These are phyloP conservation scores for Copidosoma floridanum DNA, from an alignment of 1,140 invertebrate species.

Conservation along the genomic window DNA sequence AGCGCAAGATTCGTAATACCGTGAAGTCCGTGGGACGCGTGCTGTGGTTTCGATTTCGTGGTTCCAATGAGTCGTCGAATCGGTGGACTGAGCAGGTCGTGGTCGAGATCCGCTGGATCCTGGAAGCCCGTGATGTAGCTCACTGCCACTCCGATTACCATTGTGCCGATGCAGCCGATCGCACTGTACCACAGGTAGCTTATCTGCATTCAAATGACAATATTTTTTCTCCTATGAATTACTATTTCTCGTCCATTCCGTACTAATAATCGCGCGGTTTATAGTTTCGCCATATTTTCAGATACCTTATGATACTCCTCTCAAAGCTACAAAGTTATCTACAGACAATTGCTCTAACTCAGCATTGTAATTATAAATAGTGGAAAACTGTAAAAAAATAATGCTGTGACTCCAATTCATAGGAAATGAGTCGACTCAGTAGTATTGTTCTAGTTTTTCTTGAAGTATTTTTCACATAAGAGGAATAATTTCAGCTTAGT, in stretches of 20 bases:
- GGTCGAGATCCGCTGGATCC: slow-evolving; percentile 58
- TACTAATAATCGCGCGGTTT: neutral
- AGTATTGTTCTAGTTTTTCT: no score
- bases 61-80: slow-evolving; percentile 44
- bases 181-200: slow-evolving; percentile 79
- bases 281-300: no score
- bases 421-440: no score
- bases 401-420: no score
- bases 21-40: slow-evolving; percentile 26
- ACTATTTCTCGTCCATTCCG: neutral
- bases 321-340: no score
- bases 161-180: slow-evolving; percentile 70
- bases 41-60: slow-evolving; percentile 31
- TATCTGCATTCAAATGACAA: slow-evolving; percentile 50
- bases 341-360: no score
- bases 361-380: no score
- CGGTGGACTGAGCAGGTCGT: slow-evolving; percentile 58
- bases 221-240: neutral
- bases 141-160: slow-evolving; percentile 69
- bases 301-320: no score
- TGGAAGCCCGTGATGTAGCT: slow-evolving; percentile 67
- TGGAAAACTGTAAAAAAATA: no score
- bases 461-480: no score
- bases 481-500: no score
- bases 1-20: slow-evolving; percentile 51